Conservation (phyloP, 2,888 invertebrate species). For the Neelides folsomi region DNA sequence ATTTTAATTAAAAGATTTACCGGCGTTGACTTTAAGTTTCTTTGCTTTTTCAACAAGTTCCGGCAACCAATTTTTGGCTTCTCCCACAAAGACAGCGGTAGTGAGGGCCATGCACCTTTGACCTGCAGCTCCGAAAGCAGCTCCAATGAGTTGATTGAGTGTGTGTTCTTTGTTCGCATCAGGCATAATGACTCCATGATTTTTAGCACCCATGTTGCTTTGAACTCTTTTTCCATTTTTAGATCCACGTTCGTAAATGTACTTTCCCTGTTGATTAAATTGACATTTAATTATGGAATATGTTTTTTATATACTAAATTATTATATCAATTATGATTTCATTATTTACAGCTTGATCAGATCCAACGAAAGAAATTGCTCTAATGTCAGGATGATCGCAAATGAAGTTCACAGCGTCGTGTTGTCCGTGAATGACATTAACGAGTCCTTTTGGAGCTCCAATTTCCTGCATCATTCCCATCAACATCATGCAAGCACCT, state of each 20-base stretch:
- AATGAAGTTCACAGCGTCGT: conserved; percentile 89
- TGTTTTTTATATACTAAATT: too few species aligned
- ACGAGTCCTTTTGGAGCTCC: conserved; percentile 93
- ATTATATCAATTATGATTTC: conserved; percentile 1
- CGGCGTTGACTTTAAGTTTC: conserved; percentile 79
- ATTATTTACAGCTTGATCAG: conserved; percentile 65
- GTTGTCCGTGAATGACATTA: conserved; percentile 90
- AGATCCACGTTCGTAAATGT: conserved; percentile 86
- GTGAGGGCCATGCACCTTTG: conserved; percentile 99
- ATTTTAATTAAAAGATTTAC: conserved; percentile 34
- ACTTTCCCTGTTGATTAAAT: conserved; percentile 65
- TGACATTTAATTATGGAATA: too few species aligned
- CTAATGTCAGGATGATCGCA: conserved; percentile 91
- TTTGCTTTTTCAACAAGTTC: conserved; percentile 72
- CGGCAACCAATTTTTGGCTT: conserved; percentile 84
- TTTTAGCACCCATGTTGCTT: conserved; percentile 98
- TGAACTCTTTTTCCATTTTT: conserved; percentile 90
- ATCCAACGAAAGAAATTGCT: conserved; percentile 97
- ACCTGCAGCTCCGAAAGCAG: conserved; percentile 97
- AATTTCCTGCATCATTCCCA: conserved; percentile 82
- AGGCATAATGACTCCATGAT: conserved; percentile 91
- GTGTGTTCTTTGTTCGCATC: conserved; percentile 97
- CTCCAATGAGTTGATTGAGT: conserved; percentile 78
- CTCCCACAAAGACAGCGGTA: conserved; percentile 81
- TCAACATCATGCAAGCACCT: conserved; percentile 86